Evolutionary conservation across 2,113 vertebrate genomes (phyloP).

Genomic region (Neodontobutis hainanensis): DNA sequence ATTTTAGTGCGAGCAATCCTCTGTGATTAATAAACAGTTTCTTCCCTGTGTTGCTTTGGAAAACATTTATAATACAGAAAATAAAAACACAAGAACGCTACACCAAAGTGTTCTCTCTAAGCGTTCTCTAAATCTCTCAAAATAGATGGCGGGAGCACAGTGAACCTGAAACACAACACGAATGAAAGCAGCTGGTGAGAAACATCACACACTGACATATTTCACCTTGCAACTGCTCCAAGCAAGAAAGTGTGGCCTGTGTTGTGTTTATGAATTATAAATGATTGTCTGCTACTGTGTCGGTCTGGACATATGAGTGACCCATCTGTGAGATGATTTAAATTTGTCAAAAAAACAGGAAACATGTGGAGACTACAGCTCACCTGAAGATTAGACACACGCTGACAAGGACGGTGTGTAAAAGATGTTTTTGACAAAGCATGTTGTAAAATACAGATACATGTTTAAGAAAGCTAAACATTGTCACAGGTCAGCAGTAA

Average conservation of each 20-base stretch:
- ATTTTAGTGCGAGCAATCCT: background rate
- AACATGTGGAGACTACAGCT: conserved; percentile 51
- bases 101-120: background rate
- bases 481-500: background rate
- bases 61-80: background rate
- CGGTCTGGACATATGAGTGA: conserved; percentile 12
- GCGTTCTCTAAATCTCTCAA: conserved; percentile 8
- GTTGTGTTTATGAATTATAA: conserved; percentile 38
- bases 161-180: conserved; percentile 36
- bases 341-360: conserved; percentile 54
- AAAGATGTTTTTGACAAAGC: background rate
- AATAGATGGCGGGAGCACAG: conserved; percentile 24
- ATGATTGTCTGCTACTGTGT: conserved; percentile 24
- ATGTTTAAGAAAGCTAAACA: background rate
- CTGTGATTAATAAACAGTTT: background rate
- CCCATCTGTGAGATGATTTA: conserved; percentile 19
- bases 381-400: conserved; percentile 24
- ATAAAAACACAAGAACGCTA: background rate
- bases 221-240: conserved; percentile 18
- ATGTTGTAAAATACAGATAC: background rate
- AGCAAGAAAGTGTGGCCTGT: conserved; percentile 39
- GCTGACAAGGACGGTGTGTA: background rate
- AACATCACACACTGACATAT: conserved; percentile 34
- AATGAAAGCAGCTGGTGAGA: conserved; percentile 29
- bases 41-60: background rate